Percentiles rank a stretch among this genome's conserved stretches.
Evolutionary conservation across 2,888 invertebrate species (phyloP).

Genomic region (Drosophila antonietae): DNA sequence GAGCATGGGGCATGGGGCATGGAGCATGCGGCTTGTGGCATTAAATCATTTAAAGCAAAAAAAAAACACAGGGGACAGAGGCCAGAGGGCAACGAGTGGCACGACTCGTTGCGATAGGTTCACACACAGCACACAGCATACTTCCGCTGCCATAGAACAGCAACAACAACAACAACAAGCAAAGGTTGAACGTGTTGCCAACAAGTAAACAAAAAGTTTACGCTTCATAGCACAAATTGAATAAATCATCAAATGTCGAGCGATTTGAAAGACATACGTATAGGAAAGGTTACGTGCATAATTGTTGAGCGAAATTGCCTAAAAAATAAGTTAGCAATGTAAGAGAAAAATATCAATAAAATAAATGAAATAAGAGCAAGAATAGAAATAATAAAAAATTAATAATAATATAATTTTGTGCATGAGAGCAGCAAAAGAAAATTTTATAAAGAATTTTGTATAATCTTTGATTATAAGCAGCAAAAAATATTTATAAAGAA

Average conservation of each 20-base stretch:
- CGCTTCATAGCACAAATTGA: constrained; percentile 79
- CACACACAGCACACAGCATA: constrained; percentile 58
- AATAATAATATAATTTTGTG: too few species aligned
- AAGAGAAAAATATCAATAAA: not conserved
- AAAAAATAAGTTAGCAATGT: constrained; percentile 14
- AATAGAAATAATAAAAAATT: too few species aligned
- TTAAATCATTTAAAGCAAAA: constrained; percentile 45
- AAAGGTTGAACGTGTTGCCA: constrained; percentile 25
- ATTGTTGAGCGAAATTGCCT: constrained; percentile 61
- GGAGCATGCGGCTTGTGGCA: constrained; percentile 36
- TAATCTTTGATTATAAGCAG: too few species aligned
- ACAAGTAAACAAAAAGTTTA: constrained; percentile 69
- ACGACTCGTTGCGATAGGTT: constrained; percentile 55
- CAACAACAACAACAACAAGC: constrained; percentile 14
- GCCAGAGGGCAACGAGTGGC: constrained; percentile 24
- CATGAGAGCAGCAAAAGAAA: too few species aligned
- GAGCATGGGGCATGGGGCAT: constrained; percentile 27
- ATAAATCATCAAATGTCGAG: constrained; percentile 72
- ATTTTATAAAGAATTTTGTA: too few species aligned
- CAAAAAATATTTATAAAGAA: too few species aligned
- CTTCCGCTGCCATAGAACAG: constrained; percentile 54
- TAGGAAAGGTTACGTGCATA: constrained; percentile 56
- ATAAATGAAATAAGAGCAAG: not conserved
- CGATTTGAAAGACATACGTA: constrained; percentile 25
- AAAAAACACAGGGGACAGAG: constrained; percentile 8